Conservation (phyloP, 1,140 invertebrate species). For the Musca vetustissima region DNA sequence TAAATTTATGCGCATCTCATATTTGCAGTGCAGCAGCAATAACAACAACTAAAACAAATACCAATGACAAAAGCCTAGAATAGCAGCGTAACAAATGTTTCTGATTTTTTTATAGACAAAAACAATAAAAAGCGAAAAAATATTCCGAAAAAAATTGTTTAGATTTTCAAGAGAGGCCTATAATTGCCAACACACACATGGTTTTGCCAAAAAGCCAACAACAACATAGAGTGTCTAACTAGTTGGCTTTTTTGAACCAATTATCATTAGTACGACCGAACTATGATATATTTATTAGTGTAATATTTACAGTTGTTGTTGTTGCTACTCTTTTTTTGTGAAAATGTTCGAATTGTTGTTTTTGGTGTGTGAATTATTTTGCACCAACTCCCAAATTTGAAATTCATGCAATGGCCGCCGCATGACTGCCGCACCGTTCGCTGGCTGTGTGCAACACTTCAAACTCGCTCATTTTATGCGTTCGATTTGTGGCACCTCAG, state of each 20-base stretch:
- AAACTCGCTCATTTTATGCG: not conserved
- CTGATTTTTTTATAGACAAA: not conserved
- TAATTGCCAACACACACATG: too few species aligned
- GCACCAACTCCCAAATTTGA: slow-evolving; percentile 20
- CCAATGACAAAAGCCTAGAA: too few species aligned
- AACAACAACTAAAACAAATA: too few species aligned
- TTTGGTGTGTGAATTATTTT: slow-evolving; percentile 18
- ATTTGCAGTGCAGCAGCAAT: not conserved
- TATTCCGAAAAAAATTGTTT: not conserved
- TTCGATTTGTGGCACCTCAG: not conserved
- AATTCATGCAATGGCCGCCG: not conserved
- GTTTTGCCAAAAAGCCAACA: not conserved
- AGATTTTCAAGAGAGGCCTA: too few species aligned
- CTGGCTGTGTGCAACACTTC: too few species aligned
- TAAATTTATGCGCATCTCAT: slow-evolving; percentile 28
- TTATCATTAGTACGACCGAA: not conserved
- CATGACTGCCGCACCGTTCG: too few species aligned
- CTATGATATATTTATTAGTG: slow-evolving; percentile 17
- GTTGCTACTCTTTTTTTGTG: too few species aligned
- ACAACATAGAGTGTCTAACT: not conserved
- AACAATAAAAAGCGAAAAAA: slow-evolving; percentile 5
- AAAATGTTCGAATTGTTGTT: not conserved
- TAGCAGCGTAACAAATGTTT: too few species aligned
- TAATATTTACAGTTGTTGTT: not conserved
- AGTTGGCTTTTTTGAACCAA: too few species aligned